phyloP scores from a whole-genome alignment of 2,888 invertebrate genomes.

The Drosophila rellima region DNA sequence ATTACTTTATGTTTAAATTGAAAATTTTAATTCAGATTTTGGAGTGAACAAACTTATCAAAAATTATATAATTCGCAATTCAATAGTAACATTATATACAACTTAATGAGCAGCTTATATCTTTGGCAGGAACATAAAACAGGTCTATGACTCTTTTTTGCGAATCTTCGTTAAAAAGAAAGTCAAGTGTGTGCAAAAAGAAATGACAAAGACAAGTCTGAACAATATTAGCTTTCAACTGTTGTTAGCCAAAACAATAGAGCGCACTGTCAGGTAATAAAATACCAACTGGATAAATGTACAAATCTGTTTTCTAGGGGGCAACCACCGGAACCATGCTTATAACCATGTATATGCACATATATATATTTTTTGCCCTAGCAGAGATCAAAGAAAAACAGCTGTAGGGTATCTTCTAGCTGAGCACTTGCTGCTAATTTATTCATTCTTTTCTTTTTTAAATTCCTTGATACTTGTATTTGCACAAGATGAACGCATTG shows the following conservation, averaged over 20 bases:
- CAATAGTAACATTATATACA: background rate
- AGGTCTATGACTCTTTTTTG: conserved; percentile 4
- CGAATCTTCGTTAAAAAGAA: conserved; percentile 4
- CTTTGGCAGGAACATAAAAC: background rate
- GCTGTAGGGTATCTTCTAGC: conserved; percentile 6
- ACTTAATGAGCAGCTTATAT: conserved; percentile 8
- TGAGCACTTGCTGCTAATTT: background rate
- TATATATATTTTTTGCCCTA: background rate
- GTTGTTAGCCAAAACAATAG: conserved; percentile 37
- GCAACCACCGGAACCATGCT: conserved; percentile 9
- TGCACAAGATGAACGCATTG: conserved; percentile 20
- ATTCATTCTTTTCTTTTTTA: conserved; percentile 3
- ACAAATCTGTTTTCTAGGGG: background rate
- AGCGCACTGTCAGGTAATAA: conserved; percentile 33
- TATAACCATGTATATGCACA: background rate
- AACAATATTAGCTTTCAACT: conserved; percentile 33
- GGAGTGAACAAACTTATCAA: background rate
- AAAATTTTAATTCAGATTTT: background rate
- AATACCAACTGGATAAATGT: conserved; percentile 22
- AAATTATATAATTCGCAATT: background rate
- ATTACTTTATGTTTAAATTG: no score
- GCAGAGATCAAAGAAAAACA: background rate
- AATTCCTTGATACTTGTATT: conserved; percentile 24
- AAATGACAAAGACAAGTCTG: conserved; percentile 17
- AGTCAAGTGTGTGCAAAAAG: conserved; percentile 10